These are phyloP conservation scores for Pogonophryne albipinna DNA, from an alignment of 2,797 vertebrate species.

Conservation along the genomic window DNA sequence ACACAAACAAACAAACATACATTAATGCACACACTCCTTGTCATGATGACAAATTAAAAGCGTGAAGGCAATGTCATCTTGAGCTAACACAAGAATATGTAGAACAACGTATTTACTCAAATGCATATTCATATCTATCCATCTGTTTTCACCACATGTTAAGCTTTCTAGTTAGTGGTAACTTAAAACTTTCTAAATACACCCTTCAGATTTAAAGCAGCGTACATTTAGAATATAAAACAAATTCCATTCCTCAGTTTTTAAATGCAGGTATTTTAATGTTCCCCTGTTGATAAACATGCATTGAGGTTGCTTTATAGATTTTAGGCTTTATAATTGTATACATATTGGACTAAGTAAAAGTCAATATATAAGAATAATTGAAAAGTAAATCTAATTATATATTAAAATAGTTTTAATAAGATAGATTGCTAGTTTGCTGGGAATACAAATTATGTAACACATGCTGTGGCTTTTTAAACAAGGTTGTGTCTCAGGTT, in stretches of 20 bases:
- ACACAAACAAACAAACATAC: background rate
- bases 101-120: background rate
- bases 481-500: background rate
- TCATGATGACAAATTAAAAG: background rate
- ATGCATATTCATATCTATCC: background rate
- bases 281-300: background rate
- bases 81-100: background rate
- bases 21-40: background rate
- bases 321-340: background rate
- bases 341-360: background rate
- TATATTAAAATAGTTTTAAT: background rate
- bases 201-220: background rate
- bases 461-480: background rate
- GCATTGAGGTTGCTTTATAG: background rate
- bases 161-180: background rate
- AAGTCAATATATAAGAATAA: background rate
- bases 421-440: background rate
- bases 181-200: background rate
- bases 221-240: background rate
- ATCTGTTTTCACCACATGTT: background rate
- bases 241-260: background rate
- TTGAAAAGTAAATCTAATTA: background rate
- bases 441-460: background rate
- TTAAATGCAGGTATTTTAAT: background rate
- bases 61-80: background rate